Evolutionary conservation across 2,888 invertebrate species (phyloP), one percentile per base, ranked within the genome.

Genomic region (Stratiomys singularior): DNA sequence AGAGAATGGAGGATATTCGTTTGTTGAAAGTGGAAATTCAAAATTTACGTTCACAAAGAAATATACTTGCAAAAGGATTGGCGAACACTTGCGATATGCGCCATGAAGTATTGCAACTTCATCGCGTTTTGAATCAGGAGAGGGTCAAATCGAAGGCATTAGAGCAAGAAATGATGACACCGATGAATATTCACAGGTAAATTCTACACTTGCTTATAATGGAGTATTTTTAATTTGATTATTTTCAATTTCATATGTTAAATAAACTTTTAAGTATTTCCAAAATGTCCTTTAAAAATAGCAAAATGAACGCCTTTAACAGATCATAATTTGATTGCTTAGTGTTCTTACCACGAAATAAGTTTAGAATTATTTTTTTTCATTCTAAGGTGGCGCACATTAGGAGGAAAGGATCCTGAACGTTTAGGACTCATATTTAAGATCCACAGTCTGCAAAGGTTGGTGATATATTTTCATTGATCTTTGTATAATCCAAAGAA

Each of bases 131-230:
- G 66, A 93, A 95, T 4, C 91, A 92, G 80, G 96, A 96, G 85
- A 89, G 94, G 71, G 90, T 96, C 18, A 94, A 96, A 81, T 94
- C 94, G 76, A 92, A 94, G 37, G 96, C 96, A 0, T 87, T 98
- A 15, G 95, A 96, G 85, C 95, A 96, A 81, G 96, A 97, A 82
- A 89, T 97, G 82, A 93, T 95, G 86, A 96, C 94, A 80, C 97
- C 97, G 0, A 91, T 97, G 85, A 98, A 98, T 86, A 92, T 98
- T 81, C 98, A 98, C 83, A 88, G 87, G 80, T 82, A 76, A n/a
- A n/a, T 46, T n/a, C n/a, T n/a, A n/a, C n/a, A n/a, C n/a, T n/a
- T n/a, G n/a, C n/a, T n/a, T n/a, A n/a, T n/a, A n/a, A n/a, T n/a
- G n/a, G n/a, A n/a, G n/a, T n/a, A n/a, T n/a, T n/a, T n/a, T n/a